Base-by-base conservation (phyloP, 2,888 invertebrate species). In the Eueremaeus valkanovi region DNA sequence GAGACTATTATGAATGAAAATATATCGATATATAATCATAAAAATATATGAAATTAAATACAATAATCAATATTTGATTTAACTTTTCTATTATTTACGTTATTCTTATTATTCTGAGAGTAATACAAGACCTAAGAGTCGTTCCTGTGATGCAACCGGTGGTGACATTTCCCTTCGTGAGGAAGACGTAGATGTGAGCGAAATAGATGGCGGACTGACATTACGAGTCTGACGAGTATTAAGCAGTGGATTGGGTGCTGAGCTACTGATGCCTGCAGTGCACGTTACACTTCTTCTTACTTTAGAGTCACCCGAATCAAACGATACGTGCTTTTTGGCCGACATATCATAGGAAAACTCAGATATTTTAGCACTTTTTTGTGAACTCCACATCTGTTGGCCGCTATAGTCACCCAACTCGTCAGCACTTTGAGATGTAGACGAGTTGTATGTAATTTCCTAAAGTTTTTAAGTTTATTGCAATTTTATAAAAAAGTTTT, bases 91-190 rank as follows among this genome's bases (percentile, higher is more conserved):
- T n/a, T n/a, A n/a, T n/a, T n/a, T n/a, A n/a, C n/a, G n/a, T n/a
- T 36, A 36, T 36, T 36, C 5, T 36, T 36, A 36, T 36, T 36
- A 11, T 36, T 45, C 45, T 33, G 36, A 42, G 8, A 0, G 1
- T 24, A 40, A 45, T n/a, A 42, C 24, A 18, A 21, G 13, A 70
- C 70, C 70, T 70, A 70, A 27, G n/a, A 70, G 70, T 70, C 70
- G 42, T 70, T 70, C 70, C 70, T 70, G 70, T 70, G 70, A 70
- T 45, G 70, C 70, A 70, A 70, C 45, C 70, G 70, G 70, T 70
- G 70, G 45, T 70, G 70, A 70, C 24, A 70, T 70, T 21, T 45
- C 70, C 45, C 45, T 70, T 70, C 70, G 18, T 13, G 45, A 42
- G 42, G 70, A 70, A 70, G 70, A 70, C 70, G 21, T 45, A 3